Conservation (phyloP, 1,140 invertebrate genomes). For the Cecropterus lyciades region DNA sequence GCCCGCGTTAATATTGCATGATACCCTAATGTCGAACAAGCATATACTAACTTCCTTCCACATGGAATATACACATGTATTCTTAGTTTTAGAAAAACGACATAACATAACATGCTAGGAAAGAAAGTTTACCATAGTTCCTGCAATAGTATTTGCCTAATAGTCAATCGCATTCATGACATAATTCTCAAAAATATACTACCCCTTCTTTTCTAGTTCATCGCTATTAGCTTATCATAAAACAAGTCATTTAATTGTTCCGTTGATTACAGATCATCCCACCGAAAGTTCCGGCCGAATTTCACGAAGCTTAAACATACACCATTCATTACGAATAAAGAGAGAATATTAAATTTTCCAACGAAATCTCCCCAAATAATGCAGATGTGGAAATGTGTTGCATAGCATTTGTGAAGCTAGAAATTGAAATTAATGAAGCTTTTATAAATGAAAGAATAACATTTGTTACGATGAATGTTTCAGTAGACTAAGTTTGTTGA, state of each 20-base stretch:
- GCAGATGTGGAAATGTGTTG: constrained; percentile 16
- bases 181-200: too few relatives aligned
- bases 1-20: too few relatives aligned
- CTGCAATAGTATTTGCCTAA: too few relatives aligned
- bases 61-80: too few relatives aligned
- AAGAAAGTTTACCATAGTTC: too few relatives aligned
- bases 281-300: constrained; percentile 15
- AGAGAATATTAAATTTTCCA: constrained; percentile 21
- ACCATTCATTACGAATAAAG: constrained; percentile 18
- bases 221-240: neutral
- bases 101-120: too few relatives aligned
- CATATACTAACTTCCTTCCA: too few relatives aligned
- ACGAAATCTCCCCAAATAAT: constrained; percentile 14
- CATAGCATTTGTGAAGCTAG: constrained; percentile 9
- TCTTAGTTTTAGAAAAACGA: too few relatives aligned
- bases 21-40: too few relatives aligned
- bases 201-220: too few relatives aligned
- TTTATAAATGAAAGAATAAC: constrained; percentile 10
- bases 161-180: too few relatives aligned
- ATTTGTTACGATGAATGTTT: neutral
- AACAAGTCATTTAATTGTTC: constrained; percentile 25
- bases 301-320: constrained; percentile 21
- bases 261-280: constrained; percentile 32
- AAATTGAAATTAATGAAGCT: constrained; percentile 25
- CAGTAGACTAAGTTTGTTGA: too few relatives aligned